Percentiles rank a stretch among this genome's conserved stretches.
phyloP scores from a whole-genome alignment of 2,113 vertebrate species.

The Polypterus senegalus region DNA sequence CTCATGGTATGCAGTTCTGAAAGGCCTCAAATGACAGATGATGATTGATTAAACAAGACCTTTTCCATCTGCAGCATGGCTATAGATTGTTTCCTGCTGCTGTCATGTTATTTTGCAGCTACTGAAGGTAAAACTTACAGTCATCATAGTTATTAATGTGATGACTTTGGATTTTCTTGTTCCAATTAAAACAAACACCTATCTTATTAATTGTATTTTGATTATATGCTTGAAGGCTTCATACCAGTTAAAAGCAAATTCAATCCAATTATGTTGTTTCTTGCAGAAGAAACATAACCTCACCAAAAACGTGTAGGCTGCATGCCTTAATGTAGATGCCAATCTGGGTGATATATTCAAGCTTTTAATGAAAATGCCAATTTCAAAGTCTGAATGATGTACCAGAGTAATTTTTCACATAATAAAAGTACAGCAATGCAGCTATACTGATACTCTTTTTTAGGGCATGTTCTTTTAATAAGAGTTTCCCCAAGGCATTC shows the following conservation, averaged over 20 bases:
- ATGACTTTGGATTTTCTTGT: background rate
- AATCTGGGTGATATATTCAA: too few species aligned
- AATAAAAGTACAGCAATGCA: too few species aligned
- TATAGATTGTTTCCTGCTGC: constrained; percentile 2
- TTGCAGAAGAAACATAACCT: too few species aligned
- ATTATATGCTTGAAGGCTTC: background rate
- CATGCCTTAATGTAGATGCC: too few species aligned
- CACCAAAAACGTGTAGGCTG: too few species aligned
- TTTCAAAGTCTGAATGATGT: too few species aligned
- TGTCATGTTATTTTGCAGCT: background rate
- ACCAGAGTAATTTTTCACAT: too few species aligned
- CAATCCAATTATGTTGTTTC: background rate
- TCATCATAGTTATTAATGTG: constrained; percentile 1
- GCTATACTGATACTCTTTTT: too few species aligned
- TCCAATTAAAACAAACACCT: constrained; percentile 4
- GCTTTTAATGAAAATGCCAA: too few species aligned
- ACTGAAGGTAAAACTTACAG: background rate
- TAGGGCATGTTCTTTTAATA: too few species aligned
- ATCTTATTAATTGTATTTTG: background rate
- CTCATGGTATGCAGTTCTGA: background rate
- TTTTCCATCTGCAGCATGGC: background rate
- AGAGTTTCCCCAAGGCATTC: too few species aligned
- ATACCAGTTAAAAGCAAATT: constrained; percentile 2
- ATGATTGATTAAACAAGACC: constrained; percentile 9
- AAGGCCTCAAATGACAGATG: constrained; percentile 7